Conservation (phyloP, 2,797 vertebrate genomes). For the Lepus oiostolus region DNA sequence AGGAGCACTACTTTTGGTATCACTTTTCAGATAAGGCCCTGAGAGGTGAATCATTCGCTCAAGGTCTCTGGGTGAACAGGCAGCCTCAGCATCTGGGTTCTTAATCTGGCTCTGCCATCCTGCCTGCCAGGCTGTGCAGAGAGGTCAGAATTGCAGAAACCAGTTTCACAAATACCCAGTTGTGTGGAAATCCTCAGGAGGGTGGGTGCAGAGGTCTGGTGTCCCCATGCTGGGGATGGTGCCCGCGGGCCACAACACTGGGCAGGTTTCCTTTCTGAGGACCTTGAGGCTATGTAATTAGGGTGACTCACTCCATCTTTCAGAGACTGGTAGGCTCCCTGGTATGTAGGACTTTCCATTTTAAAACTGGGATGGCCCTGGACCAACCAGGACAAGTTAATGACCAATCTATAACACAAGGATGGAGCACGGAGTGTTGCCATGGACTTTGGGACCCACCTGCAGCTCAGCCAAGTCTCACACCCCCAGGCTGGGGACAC, state of each 20-base stretch:
- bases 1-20: background rate
- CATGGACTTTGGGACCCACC: background rate
- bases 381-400: background rate
- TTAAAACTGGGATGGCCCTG: constrained; percentile 12
- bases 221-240: background rate
- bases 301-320: background rate
- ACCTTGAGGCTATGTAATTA: background rate
- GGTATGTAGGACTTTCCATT: background rate
- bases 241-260: background rate
- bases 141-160: background rate
- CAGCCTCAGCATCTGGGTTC: background rate
- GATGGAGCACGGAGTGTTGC: background rate
- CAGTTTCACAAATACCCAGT: background rate
- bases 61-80: background rate
- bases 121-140: background rate
- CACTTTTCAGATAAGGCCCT: constrained; percentile 37
- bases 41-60: background rate
- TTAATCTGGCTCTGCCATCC: background rate
- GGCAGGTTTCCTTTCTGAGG: background rate
- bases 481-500: background rate
- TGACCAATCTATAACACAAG: background rate
- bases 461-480: background rate
- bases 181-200: background rate
- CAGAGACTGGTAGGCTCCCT: background rate
- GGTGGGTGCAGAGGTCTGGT: background rate